Base-by-base conservation (phyloP, 2,797 vertebrate genomes). In the Rhadinocentrus ornatus region DNA sequence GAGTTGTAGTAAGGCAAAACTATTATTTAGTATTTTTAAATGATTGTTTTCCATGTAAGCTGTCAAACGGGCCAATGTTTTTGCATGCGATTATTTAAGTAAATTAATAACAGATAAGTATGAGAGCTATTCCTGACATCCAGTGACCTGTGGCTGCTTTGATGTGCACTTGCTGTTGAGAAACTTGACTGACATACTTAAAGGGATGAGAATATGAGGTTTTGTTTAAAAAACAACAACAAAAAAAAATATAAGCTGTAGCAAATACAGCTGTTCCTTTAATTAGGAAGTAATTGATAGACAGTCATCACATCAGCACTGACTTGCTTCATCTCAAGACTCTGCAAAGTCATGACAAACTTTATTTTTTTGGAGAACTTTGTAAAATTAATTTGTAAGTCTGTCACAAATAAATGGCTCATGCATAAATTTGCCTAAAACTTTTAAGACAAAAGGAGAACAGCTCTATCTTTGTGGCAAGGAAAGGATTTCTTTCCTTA, bases 381-480 rank as follows among this genome's bases (percentile, higher is more conserved):
- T 62, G 64, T 72, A 77, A 89, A 89, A 91, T 90, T 84, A 87
- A 89, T 91, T 90, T 88, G 77, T 82, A 86, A 86, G 73, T 87
- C 82, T 86, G 87, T 91, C 88, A 90, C 89, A 90, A 92, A 91
- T 88, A 92, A 92, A 90, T 83, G 87, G 78, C 86, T 88, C 89
- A 86, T 87, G 83, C 86, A 88, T 92, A 90, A 92, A 89, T 89
- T 89, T 90, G 86, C 84, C 88, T 66, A 71, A 87, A 91, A 93
- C 89, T 92, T 48, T 89, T 86, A 84, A 91, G 90, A 92, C 88
- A 91, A 93, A 92, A 81, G 84, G 85, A 82, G 81, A 91, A 88
- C 88, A 87, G 87, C 89, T 91, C 86, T 90, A 92, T 92, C 88
- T 91, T 81, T 65, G 52, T 86, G 80, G 88, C 83, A 89, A 85